A percentile compares a stretch with the other conserved stretches of the same genome.
Evolutionary conservation across 2,888 invertebrate species (phyloP).

Genomic region (Caenorhabditis uteleia): DNA sequence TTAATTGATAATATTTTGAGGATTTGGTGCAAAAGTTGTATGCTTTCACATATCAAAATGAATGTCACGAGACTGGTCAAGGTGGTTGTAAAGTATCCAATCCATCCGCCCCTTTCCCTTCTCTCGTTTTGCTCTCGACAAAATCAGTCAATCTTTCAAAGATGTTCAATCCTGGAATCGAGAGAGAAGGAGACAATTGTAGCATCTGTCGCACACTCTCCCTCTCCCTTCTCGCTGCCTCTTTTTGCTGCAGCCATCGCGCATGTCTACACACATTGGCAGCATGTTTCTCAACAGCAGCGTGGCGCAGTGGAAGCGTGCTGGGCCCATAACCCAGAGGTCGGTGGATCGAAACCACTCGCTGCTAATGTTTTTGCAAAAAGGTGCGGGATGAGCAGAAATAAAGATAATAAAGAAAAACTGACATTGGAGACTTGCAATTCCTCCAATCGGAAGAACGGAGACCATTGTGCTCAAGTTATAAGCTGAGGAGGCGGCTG

Average conservation of each 20-base stretch:
- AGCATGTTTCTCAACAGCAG: slow-evolving; percentile 29
- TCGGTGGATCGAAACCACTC: slow-evolving; percentile 76
- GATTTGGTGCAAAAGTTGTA: no score
- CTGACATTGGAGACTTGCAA: slow-evolving; percentile 29
- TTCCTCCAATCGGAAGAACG: slow-evolving; percentile 21
- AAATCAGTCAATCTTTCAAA: no score
- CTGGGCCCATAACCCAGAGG: slow-evolving; percentile 89
- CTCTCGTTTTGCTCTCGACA: no score
- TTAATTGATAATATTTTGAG: no score
- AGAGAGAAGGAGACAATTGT: no score
- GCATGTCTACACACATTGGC: slow-evolving; percentile 2
- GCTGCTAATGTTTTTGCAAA: slow-evolving; percentile 39
- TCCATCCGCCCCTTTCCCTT: no score
- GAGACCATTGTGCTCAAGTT: neutral
- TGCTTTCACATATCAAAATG: no score
- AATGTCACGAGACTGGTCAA: no score
- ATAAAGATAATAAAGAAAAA: neutral
- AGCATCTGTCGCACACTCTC: neutral
- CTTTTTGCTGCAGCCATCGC: neutral
- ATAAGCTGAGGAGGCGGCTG: no score
- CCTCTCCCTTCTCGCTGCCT: neutral
- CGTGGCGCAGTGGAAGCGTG: slow-evolving; percentile 75
- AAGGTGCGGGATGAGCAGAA: no score
- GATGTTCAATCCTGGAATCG: no score
- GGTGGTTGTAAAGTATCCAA: no score